Conservation (phyloP, 2,888 invertebrate species). For the Eretmocerus hayati region DNA sequence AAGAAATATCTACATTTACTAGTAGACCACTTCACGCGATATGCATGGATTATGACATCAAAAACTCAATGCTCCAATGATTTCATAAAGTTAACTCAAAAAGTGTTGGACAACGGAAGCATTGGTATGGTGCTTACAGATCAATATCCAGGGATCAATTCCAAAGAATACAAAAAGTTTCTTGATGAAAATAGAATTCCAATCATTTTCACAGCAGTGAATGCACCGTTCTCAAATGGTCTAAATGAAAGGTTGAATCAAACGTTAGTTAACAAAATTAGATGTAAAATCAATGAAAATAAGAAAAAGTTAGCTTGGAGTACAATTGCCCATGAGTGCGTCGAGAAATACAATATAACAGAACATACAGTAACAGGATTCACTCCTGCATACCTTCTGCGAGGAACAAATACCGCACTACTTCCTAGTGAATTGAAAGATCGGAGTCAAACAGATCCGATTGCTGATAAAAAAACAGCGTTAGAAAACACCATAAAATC, state of each 20-base stretch:
- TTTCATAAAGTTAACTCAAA: slow-evolving; percentile 16
- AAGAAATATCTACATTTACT: slow-evolving; percentile 21
- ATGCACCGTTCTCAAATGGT: slow-evolving; percentile 25
- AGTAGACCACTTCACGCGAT: slow-evolving; percentile 18
- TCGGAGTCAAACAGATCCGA: slow-evolving; percentile 14
- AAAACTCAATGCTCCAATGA: slow-evolving; percentile 15
- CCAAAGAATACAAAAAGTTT: slow-evolving; percentile 16
- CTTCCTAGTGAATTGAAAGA: slow-evolving; percentile 23
- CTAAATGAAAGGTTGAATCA: slow-evolving; percentile 26
- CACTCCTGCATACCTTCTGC: slow-evolving; percentile 28
- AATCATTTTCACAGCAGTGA: slow-evolving; percentile 16
- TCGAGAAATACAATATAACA: slow-evolving; percentile 30
- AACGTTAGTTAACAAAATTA: slow-evolving; percentile 23
- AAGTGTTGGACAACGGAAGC: neutral
- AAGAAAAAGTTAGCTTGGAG: slow-evolving; percentile 13
- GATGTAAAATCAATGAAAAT: slow-evolving; percentile 19
- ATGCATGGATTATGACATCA: slow-evolving; percentile 17
- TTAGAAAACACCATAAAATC: slow-evolving; percentile 27
- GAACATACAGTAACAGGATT: slow-evolving; percentile 29
- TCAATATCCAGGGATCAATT: slow-evolving; percentile 20
- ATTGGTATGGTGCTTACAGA: slow-evolving; percentile 14
- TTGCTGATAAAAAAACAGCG: slow-evolving; percentile 26
- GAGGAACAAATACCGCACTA: slow-evolving; percentile 22
- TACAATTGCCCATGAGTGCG: slow-evolving; percentile 14
- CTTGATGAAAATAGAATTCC: slow-evolving; percentile 9